A percentile compares a stretch with the other conserved stretches of the same genome.
Evolutionary conservation across 2,113 vertebrate genomes (phyloP).

Genomic region (Pelodiscus sinensis): DNA sequence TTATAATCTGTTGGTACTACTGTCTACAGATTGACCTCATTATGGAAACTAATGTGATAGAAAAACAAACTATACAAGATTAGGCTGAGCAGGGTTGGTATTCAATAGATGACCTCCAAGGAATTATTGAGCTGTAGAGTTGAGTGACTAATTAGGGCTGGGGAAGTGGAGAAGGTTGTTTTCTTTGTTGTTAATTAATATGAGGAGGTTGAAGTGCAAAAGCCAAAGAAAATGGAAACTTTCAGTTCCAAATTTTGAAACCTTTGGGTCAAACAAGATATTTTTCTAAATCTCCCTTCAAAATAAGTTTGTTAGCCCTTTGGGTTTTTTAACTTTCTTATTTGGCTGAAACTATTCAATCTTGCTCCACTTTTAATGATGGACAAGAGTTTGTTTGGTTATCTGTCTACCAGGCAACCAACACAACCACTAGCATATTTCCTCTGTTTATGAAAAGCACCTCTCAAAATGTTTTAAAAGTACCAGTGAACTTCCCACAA

Average conservation of each 20-base stretch:
- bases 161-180: too few species aligned
- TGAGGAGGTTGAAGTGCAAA: too few species aligned
- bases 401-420: background rate
- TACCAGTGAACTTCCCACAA: background rate
- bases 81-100: background rate
- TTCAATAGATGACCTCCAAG: background rate
- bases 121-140: background rate
- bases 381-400: background rate
- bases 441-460: background rate
- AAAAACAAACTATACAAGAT: background rate
- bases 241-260: too few species aligned
- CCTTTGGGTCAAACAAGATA: too few species aligned
- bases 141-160: too few species aligned
- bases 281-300: too few species aligned
- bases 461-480: background rate
- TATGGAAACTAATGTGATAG: background rate
- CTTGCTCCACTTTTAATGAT: background rate
- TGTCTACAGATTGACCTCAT: background rate
- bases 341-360: background rate
- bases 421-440: background rate
- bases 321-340: too few species aligned
- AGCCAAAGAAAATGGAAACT: too few species aligned
- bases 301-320: too few species aligned
- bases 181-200: too few species aligned
- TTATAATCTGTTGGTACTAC: background rate